Percentiles rank a stretch among this genome's conserved stretches.
Evolutionary conservation across 2,113 vertebrate genomes (phyloP).

Genomic region (Gnathonemus echidnorhynchus): DNA sequence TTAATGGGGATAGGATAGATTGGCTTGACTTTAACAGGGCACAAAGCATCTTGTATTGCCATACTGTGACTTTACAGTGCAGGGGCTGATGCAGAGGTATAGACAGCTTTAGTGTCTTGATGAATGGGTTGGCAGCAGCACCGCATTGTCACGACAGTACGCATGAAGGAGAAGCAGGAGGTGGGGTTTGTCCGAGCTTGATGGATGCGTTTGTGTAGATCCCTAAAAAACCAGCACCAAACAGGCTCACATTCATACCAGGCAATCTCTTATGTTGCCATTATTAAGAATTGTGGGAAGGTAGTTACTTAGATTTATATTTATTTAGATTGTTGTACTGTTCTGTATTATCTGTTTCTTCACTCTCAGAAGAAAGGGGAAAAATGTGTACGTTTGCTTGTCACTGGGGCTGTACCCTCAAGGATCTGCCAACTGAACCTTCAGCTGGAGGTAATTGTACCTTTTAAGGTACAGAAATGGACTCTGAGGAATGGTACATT

Average conservation of each 20-base stretch:
- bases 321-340: not conserved
- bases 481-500: no score
- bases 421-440: no score
- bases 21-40: constrained; percentile 20
- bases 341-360: not conserved
- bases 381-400: no score
- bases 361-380: no score
- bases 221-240: not conserved
- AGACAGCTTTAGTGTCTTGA: constrained; percentile 30
- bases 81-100: constrained; percentile 18
- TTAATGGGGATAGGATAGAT: constrained; percentile 22
- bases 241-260: not conserved
- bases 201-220: not conserved
- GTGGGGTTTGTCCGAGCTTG: not conserved
- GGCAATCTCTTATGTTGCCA: not conserved
- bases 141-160: not conserved
- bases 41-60: constrained; percentile 16
- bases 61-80: constrained; percentile 11
- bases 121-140: constrained; percentile 28
- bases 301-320: not conserved
- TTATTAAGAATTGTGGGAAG: not conserved
- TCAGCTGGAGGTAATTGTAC: no score
- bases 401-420: no score
- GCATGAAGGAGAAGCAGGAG: not conserved
- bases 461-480: no score